These are phyloP conservation scores for Copidosoma aretas DNA, from an alignment of 2,888 invertebrate genomes.

Conservation along the genomic window DNA sequence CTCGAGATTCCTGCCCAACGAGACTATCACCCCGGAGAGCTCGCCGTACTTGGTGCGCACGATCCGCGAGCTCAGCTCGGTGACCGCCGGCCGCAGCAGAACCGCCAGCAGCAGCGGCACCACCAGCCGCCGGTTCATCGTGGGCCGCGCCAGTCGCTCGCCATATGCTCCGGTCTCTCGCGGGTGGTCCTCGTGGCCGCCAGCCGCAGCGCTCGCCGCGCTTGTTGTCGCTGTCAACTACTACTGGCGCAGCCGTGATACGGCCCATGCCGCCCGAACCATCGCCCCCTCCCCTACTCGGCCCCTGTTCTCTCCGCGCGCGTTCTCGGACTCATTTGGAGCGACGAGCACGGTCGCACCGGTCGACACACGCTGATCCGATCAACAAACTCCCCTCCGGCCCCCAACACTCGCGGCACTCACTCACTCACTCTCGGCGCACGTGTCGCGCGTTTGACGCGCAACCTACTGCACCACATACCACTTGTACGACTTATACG, in stretches of 20 bases:
- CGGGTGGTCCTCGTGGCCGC: too few relatives aligned
- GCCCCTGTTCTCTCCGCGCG: too few relatives aligned
- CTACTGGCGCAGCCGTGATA: not conserved
- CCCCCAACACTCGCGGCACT: not conserved
- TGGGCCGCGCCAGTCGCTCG: too few relatives aligned
- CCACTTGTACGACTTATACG: too few relatives aligned
- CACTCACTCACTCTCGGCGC: conserved; percentile 16
- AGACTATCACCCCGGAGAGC: conserved; percentile 83
- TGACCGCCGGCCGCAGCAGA: conserved; percentile 15
- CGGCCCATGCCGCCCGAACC: too few relatives aligned
- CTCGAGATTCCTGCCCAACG: conserved; percentile 77
- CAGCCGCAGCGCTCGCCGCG: not conserved
- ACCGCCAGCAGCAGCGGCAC: not conserved
- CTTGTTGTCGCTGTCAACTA: not conserved
- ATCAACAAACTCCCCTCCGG: too few relatives aligned
- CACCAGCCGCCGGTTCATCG: not conserved
- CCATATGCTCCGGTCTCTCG: too few relatives aligned
- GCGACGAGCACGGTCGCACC: too few relatives aligned
- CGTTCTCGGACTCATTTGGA: too few relatives aligned
- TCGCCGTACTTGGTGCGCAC: conserved; percentile 89
- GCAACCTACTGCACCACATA: too few relatives aligned
- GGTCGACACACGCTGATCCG: too few relatives aligned
- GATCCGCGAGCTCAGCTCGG: conserved; percentile 75
- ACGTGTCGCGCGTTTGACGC: not conserved
- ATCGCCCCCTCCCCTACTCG: too few relatives aligned